Percentiles rank a stretch among this genome's conserved stretches.
These are phyloP conservation scores for Sicus ferrugineus DNA, from an alignment of 2,888 invertebrate species.

Conservation along the genomic window DNA sequence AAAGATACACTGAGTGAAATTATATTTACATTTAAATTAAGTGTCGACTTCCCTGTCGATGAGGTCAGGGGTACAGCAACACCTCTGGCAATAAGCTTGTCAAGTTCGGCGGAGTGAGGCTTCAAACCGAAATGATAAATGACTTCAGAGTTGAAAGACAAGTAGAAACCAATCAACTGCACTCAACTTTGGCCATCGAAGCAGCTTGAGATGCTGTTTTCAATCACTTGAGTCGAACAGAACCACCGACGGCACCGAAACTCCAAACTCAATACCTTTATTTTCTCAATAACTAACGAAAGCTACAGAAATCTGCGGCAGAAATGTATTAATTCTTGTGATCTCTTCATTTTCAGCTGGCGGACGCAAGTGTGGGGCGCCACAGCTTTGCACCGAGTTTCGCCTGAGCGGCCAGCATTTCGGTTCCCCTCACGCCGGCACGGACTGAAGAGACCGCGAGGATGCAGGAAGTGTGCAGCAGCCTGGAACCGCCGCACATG, in stretches of 20 bases:
- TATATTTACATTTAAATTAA: no score
- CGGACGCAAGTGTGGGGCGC: conserved; percentile 9
- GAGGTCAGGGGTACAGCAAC: no score
- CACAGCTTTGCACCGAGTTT: conserved; percentile 14
- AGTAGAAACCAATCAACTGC: not conserved
- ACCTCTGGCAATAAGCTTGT: no score
- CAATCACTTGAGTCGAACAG: conserved; percentile 5
- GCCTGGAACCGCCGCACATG: conserved; percentile 60
- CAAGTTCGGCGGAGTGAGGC: no score
- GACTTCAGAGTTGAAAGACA: conserved; percentile 1
- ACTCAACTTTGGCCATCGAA: not conserved
- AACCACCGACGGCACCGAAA: not conserved
- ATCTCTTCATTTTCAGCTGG: conserved; percentile 12
- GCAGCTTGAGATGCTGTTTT: conserved; percentile 14
- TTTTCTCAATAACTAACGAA: no score
- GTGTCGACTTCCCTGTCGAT: no score
- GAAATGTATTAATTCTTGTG: conserved; percentile 9
- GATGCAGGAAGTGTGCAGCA: conserved; percentile 66
- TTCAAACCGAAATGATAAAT: conserved; percentile 31
- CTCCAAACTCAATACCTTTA: not conserved
- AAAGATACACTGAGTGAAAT: no score
- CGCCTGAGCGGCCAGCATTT: not conserved
- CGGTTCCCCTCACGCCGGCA: not conserved
- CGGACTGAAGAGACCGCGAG: not conserved
- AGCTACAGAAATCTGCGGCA: not conserved